Evolutionary conservation across 2,888 invertebrate genomes (phyloP), one percentile per base, ranked within the genome.

Genomic region (Abscondita cerata): DNA sequence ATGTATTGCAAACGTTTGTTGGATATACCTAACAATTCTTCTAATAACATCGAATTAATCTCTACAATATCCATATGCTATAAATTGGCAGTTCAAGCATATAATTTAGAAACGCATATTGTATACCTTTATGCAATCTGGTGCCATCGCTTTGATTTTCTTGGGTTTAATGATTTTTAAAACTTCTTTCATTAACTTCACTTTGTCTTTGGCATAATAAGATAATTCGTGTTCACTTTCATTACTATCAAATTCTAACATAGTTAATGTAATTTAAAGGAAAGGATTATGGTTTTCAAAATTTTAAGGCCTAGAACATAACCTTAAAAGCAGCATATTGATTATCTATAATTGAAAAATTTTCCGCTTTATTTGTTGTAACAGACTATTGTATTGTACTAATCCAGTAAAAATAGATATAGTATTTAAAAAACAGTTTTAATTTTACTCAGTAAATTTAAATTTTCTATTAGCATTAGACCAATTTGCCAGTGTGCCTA

Each of bases 141-240:
- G 80, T n/a, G 80, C 78, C 75, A 80, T 78, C 13, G 71, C 64
- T 68, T 76, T 79, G 40, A 81, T 80, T 72, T 79, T 79, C 62
- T 77, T 80, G 0, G 79, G 76, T 67, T 80, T 80, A 2, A 81
- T 74, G 20, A 78, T 75, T 69, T 80, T 80, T 51, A 81, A 68
- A 13, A 80, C 76, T 68, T 81, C 77, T 68, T 80, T 81, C 80
- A 81, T 81, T 34, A 81, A 65, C 66, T 78, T 78, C 5, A 81
- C 78, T 51, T 79, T 68, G 69, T 81, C 80, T 53, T 78, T 76
- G 2, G 75, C 65, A 64, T 80, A 80, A 69, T 75, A 72, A 9
- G 75, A 77, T 20, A 81, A 67, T 70, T 80, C 81, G 64, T 80
- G 79, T 67, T 78, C 78, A 61, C 75, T 76, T 4, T 74, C 76